Evolutionary conservation across 2,113 vertebrate genomes (phyloP).

Genomic region (Pseudopodoces humilis): DNA sequence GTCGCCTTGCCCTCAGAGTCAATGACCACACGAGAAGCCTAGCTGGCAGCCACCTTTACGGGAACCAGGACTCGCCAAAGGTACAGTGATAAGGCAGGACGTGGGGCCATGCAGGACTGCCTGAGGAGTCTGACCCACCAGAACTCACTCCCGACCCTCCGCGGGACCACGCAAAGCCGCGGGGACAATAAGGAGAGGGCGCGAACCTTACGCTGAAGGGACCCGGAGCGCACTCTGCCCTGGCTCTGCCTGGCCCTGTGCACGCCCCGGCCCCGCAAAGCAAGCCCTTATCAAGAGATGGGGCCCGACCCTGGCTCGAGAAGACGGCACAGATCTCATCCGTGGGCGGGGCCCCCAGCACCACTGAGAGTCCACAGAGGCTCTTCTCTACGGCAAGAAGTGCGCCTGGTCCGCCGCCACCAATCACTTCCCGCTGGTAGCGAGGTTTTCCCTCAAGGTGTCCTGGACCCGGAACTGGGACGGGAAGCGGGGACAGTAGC

Average conservation of each 20-base stretch:
- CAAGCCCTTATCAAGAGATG: background rate
- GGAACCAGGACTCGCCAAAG: background rate
- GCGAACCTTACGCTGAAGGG: background rate
- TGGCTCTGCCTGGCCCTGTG: background rate
- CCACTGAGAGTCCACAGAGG: too few species aligned
- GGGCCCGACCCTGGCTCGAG: background rate
- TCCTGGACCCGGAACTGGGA: background rate
- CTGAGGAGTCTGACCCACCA: background rate
- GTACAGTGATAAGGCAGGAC: background rate
- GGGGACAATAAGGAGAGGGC: too few species aligned
- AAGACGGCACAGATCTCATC: too few species aligned
- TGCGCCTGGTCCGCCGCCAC: accelerated
- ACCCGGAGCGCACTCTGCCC: accelerated
- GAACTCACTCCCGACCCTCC: background rate
- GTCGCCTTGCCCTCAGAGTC: background rate
- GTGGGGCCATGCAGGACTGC: background rate
- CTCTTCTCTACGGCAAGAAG: background rate
- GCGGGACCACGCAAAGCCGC: background rate
- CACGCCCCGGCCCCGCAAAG: accelerated
- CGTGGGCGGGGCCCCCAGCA: accelerated
- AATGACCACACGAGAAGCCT: too few species aligned
- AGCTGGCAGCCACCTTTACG: background rate
- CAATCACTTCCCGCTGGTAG: background rate
- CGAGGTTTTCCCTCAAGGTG: background rate
- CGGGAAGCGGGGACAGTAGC: background rate